A percentile compares a stretch with the other conserved stretches of the same genome.
phyloP scores from a whole-genome alignment of 2,113 vertebrate genomes.

The Odontophorus gujanensis region DNA sequence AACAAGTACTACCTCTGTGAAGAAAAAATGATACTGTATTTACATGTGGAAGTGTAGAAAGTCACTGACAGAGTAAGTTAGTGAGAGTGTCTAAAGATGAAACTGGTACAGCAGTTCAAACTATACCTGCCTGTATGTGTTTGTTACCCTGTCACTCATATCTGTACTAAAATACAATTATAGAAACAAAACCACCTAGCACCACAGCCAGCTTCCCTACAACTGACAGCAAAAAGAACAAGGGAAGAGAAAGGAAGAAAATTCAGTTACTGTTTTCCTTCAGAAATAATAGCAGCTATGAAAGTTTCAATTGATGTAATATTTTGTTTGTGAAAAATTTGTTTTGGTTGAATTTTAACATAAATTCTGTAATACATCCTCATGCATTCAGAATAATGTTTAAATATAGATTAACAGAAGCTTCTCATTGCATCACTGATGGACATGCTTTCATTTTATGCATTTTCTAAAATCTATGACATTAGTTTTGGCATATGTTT shows the following conservation, averaged over 20 bases:
- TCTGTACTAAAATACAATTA: neutral
- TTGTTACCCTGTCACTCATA: neutral
- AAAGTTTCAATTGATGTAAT: neutral
- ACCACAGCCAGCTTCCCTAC: neutral
- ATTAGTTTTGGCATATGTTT: neutral
- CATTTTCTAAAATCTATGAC: neutral
- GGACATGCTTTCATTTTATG: neutral
- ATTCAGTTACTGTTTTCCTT: neutral
- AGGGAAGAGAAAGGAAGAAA: neutral
- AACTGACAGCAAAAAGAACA: neutral
- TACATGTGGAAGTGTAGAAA: neutral
- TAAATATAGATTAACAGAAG: neutral
- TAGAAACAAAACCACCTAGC: neutral
- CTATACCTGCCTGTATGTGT: neutral
- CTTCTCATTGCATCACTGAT: neutral
- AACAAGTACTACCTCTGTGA: conserved; percentile 12
- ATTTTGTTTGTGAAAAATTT: neutral
- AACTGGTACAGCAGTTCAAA: conserved; percentile 4
- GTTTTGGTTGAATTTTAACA: neutral
- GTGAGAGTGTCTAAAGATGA: neutral
- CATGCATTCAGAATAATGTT: neutral
- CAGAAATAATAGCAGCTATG: neutral
- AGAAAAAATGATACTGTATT: neutral
- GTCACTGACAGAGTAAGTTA: conserved; percentile 38
- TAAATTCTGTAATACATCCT: neutral